Evolutionary conservation across 2,113 vertebrate genomes (phyloP).

Genomic region (Calidris pugnax): DNA sequence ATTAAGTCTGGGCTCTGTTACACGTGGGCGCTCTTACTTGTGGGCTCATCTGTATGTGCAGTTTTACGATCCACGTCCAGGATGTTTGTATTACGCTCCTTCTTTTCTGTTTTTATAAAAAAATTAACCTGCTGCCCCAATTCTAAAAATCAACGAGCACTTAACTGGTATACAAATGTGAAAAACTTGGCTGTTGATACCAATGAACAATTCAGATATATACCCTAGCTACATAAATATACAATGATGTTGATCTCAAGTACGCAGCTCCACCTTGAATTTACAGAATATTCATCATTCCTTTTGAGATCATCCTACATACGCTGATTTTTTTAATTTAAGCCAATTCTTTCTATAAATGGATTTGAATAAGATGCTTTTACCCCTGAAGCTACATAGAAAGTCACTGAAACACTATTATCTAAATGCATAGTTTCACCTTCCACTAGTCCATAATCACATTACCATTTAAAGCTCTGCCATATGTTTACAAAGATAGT

Average conservation of each 20-base stretch:
- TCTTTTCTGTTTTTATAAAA: not conserved
- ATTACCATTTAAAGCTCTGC: constrained; percentile 37
- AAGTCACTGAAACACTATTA: constrained; percentile 8
- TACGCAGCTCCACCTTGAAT: not conserved
- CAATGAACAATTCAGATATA: not conserved
- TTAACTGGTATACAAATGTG: not conserved
- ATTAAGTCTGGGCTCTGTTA: not conserved
- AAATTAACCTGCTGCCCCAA: not conserved
- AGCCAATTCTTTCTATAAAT: not conserved
- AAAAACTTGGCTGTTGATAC: not conserved
- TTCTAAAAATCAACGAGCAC: not conserved
- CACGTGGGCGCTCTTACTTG: not conserved
- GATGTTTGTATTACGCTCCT: not conserved
- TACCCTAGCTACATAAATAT: not conserved
- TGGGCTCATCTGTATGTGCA: not conserved
- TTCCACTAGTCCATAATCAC: constrained; percentile 27
- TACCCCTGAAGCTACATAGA: not conserved
- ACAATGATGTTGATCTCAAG: not conserved
- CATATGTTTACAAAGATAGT: not conserved
- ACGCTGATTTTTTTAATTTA: not conserved
- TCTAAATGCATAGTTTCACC: constrained; percentile 25
- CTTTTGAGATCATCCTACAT: not conserved
- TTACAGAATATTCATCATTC: not conserved
- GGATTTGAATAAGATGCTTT: not conserved
- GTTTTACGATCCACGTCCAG: not conserved